Base-by-base conservation (phyloP, 2,888 invertebrate species). In the Apamea sordens region DNA sequence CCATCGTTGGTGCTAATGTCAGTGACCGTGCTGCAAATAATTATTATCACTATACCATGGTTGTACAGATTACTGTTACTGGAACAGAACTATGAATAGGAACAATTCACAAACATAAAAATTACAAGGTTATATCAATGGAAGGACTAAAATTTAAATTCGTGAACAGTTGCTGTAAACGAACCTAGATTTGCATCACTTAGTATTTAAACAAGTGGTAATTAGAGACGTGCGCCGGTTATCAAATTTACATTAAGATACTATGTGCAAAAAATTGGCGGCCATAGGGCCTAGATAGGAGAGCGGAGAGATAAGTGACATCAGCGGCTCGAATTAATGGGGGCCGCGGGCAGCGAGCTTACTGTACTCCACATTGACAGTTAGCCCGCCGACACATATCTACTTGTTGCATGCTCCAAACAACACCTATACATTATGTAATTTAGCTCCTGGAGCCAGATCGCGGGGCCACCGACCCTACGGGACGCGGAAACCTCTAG, bases 1-100 rank as follows among this genome's bases (percentile, higher is more conserved):
- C 97, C 97, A 97, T 97, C 95, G 97, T 97, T 92, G 96, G 96
- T 95, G 96, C 95, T 95, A 96, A 93, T 96, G 97, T 97, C 97
- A 97, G 95, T 96, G 97, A 95, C 95, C 96, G 97, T 95, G 96
- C 97, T 97, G 96, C 90, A 96, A 96, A 92, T 85, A 92, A 90
- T 86, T 80, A 80, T 71, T 69, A 81, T 83, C 76, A 85, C 79
- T 81, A 75, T 76, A 82, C 61, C 73, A 85, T 69, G n/a, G 47
- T 70, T 78, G 68, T 73, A 69, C 44, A 77, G 44, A 82, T 76
- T 77, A 59, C 61, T 88, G 64, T 50, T 64, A 74, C 59, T 56
- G 24, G 41, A 59, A 72, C 59, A 85, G 15, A 76, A 81, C 69
- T 79, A 74, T 63, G 70, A 67, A 77, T 79, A 74, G 59, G 70